Base-by-base conservation (phyloP, 2,797 vertebrate genomes). In the Netta rufina region DNA sequence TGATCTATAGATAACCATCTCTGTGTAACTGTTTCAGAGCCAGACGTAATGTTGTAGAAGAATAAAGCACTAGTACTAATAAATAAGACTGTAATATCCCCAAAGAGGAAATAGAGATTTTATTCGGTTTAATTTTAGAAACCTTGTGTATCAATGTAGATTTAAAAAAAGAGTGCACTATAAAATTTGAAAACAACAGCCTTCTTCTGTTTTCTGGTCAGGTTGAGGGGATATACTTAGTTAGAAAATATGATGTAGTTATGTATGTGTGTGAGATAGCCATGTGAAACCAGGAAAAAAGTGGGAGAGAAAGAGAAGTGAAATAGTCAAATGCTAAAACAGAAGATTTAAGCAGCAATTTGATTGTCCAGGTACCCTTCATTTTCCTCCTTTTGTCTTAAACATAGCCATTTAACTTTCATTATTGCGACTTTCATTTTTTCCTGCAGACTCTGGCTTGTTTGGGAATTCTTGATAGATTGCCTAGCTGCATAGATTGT, bases 1-100 rank as follows among this genome's bases (percentile, higher is more conserved):
- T 74, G 14, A 39, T 89, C 91, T 96, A 92, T 94, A 95, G 94
- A 96, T 96, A 92, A 83, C 77, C 19, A 36, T 58, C 69, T 90
- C 69, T 83, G 78, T 93, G 81, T 93, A 92, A 92, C 78, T 45
- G 27, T 88, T 93, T 92, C 75, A 76, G 85, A 89, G 43, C 74
- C 77, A 93, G 79, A 56, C 73, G 85, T 65, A 65, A 25, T 43
- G 45, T 57, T 84, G 43, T 61, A 69, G 61, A 71, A 41, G 28
- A 87, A 86, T 39, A 92, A 84, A 83, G 28, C 49, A 28, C 38
- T 90, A n/a, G 32, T 81, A 8, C 53, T 92, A 54, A 36, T 53
- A 75, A 86, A 89, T 38, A 80, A 58, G 11, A 72, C n/a, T 90
- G 20, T 77, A 92, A 43, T 82, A 89, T 32, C 70, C 30, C 51